Evolutionary conservation across 2,797 vertebrate species (phyloP).

Genomic region (Propithecus perrieri): DNA sequence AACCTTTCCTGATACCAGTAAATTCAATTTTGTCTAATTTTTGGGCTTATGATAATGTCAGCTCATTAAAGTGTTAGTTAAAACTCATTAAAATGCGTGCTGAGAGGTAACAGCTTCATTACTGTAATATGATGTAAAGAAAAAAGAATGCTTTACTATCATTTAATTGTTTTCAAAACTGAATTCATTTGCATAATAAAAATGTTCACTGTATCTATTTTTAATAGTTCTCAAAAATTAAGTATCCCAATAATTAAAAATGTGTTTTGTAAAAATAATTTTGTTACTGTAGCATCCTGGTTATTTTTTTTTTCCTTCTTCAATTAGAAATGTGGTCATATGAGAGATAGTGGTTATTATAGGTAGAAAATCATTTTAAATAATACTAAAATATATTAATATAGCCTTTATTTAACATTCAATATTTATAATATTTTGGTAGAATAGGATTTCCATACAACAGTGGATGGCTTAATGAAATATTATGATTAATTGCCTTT

Average conservation of each 20-base stretch:
- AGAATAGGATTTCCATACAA: not conserved
- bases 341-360: slow-evolving; percentile 51
- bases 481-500: not conserved
- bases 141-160: slow-evolving; percentile 93
- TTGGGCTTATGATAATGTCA: slow-evolving; percentile 94
- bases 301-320: slow-evolving; percentile 66
- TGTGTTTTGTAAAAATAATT: slow-evolving; percentile 88
- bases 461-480: not conserved
- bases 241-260: slow-evolving; percentile 90
- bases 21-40: slow-evolving; percentile 94
- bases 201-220: slow-evolving; percentile 83
- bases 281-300: slow-evolving; percentile 82
- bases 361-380: slow-evolving; percentile 6
- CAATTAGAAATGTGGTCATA: not conserved
- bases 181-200: slow-evolving; percentile 95
- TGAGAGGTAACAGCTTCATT: slow-evolving; percentile 97
- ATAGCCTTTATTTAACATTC: not conserved
- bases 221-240: slow-evolving; percentile 89
- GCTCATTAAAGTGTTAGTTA: slow-evolving; percentile 98
- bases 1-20: slow-evolving; percentile 88
- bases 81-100: slow-evolving; percentile 97
- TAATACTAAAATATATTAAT: slow-evolving; percentile 41
- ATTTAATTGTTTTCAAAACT: slow-evolving; percentile 94
- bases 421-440: not conserved
- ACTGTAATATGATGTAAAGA: slow-evolving; percentile 92